Percentiles rank a stretch among this genome's conserved stretches.
phyloP scores from a whole-genome alignment of 2,888 invertebrate genomes.

The Agrochola litura region DNA sequence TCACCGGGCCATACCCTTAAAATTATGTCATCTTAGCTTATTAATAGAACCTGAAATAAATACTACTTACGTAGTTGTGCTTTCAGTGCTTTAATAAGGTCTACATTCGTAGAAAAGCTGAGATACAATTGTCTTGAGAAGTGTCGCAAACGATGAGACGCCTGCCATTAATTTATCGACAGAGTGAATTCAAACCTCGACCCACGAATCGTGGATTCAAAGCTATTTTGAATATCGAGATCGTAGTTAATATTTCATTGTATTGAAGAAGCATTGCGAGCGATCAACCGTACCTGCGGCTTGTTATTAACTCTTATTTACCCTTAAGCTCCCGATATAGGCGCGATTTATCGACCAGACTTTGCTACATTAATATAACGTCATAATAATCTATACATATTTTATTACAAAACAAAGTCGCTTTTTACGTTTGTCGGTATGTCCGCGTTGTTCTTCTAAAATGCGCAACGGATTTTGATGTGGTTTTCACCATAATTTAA shows the following conservation, averaged over 20 bases:
- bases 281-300: neutral
- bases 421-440: no score
- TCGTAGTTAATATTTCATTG: conserved; percentile 24
- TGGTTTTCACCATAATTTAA: no score
- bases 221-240: conserved; percentile 31
- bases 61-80: neutral
- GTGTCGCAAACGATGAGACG: conserved; percentile 14
- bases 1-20: neutral
- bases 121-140: neutral
- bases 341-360: neutral
- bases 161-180: conserved; percentile 2
- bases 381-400: neutral
- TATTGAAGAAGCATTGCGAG: neutral
- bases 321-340: neutral
- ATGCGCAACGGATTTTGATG: no score
- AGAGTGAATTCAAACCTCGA: neutral
- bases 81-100: neutral
- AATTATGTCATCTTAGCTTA: neutral
- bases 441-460: no score
- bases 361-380: neutral
- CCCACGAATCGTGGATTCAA: neutral
- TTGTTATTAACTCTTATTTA: neutral
- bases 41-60: neutral
- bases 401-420: no score
- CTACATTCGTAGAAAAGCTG: neutral